Evolutionary conservation across 1,140 invertebrate species (phyloP), one percentile per base, ranked within the genome.

Genomic region (Tenebrio molitor): DNA sequence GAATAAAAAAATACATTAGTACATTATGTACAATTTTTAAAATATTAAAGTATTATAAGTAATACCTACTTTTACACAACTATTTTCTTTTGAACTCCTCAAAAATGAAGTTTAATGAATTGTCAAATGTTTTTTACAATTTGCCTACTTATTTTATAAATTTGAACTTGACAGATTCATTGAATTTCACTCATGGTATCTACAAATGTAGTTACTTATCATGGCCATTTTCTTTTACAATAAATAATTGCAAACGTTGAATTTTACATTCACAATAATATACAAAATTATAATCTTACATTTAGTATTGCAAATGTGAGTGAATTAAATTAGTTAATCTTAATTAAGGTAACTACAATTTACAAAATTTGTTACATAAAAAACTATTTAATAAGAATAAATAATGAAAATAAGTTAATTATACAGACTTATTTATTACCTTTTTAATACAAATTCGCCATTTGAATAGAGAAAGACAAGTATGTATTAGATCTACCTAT

Each of bases 291-390:
- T 19, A 34, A 19, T 19, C 36, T 42, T 44, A 42, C 14, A 44
- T 25, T 66, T 66, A 66, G 17, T 66, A 66, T 66, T 66, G 39
- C 64, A 66, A 10, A 23, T 66, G 25, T 44, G 39, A 66, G 33
- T 36, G 62, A 33, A n/a, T 21, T 19, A 21, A 39, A 34, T 65
- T 33, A 1, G 14, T 69, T 53, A 69, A 44, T 34, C 33, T 72
- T 65, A 36, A 72, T 46, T 46, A 66, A 72, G 70, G 70, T 72
- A 72, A 72, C 70, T 72, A 66, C 39, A 72, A 72, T 72, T 72
- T 66, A 66, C 63, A 72, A 14, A 12, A 44, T 36, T 72, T 72
- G 33, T 66, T 66, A 66, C 63, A 66, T 29, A 17, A 42, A 10
- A 44, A 25, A 8, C 58, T 62, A 70, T 12, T 64, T 17, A 33